phyloP scores from a whole-genome alignment of 2,888 invertebrate genomes.

The Scaptomyza cyrtandrae region DNA sequence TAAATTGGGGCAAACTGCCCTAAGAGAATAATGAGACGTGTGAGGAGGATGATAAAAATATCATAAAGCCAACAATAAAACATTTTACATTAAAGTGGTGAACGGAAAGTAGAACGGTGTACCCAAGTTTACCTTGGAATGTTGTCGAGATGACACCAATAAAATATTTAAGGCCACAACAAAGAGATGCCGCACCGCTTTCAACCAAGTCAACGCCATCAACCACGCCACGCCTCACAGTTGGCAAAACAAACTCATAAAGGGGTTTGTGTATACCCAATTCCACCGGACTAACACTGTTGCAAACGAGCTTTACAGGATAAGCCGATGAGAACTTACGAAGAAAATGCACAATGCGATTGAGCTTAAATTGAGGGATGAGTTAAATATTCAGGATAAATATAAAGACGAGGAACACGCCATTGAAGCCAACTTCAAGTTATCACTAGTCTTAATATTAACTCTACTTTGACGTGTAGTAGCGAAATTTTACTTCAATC shows the following conservation, averaged over 20 bases:
- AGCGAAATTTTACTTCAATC: conserved; percentile 73
- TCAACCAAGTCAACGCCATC: conserved; percentile 11
- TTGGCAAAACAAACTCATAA: conserved; percentile 42
- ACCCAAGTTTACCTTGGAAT: conserved; percentile 62
- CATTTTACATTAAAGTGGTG: conserved; percentile 48
- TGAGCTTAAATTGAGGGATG: neutral
- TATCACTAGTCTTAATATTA: conserved; percentile 46
- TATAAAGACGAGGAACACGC: conserved; percentile 8
- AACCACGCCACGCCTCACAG: conserved; percentile 1
- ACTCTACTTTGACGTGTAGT: conserved; percentile 67
- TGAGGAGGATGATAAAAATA: conserved; percentile 63
- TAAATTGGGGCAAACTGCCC: conserved; percentile 47
- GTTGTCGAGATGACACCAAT: conserved; percentile 77
- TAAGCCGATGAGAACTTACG: conserved; percentile 56
- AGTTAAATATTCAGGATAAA: neutral
- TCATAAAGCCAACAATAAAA: conserved; percentile 68
- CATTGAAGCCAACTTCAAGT: conserved; percentile 47
- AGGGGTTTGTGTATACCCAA: conserved; percentile 25
- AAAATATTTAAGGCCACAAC: conserved; percentile 71
- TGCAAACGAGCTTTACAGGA: conserved; percentile 70
- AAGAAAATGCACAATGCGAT: conserved; percentile 14
- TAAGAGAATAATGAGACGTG: conserved; percentile 28
- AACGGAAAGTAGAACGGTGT: neutral
- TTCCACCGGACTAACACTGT: conserved; percentile 52
- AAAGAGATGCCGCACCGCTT: conserved; percentile 26